These are phyloP conservation scores for Macrosoma leucophasiata DNA, from an alignment of 2,888 invertebrate species.

Conservation along the genomic window DNA sequence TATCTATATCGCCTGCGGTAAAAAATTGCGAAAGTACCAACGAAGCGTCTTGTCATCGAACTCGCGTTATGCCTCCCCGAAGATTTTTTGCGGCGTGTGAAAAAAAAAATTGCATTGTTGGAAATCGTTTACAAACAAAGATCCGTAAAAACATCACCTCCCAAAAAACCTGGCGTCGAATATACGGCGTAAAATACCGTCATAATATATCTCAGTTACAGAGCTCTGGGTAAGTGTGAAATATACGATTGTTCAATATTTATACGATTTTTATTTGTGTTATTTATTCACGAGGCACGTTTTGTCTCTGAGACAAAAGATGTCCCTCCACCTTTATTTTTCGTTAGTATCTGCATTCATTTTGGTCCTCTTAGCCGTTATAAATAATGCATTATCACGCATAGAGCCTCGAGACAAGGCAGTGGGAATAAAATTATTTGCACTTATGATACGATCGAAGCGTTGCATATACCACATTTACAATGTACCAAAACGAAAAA, in stretches of 20 bases:
- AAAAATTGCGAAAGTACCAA: conserved; percentile 17
- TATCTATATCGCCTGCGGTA: conserved; percentile 14
- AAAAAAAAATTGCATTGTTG: conserved; percentile 48
- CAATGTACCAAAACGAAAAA: conserved; percentile 3
- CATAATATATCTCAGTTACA: conserved; percentile 68
- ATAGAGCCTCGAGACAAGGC: conserved; percentile 43
- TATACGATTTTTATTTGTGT: conserved; percentile 70
- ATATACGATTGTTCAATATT: conserved; percentile 70
- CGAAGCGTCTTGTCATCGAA: conserved; percentile 32
- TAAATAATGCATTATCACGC: conserved; percentile 76
- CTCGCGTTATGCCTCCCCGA: conserved; percentile 29
- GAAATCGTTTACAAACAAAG: conserved; percentile 65
- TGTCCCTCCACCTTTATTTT: conserved; percentile 66
- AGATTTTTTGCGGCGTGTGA: conserved; percentile 32
- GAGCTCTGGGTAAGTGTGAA: conserved; percentile 62
- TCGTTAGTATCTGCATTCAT: conserved; percentile 68
- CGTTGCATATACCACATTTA: conserved; percentile 6
- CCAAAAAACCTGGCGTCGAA: conserved; percentile 49
- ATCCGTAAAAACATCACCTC: conserved; percentile 52
- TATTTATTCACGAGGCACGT: conserved; percentile 62
- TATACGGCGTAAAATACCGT: conserved; percentile 42
- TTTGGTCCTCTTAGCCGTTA: conserved; percentile 66
- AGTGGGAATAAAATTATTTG: conserved; percentile 58
- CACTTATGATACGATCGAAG: conserved; percentile 33
- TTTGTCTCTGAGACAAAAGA: conserved; percentile 35